Evolutionary conservation across 1,140 invertebrate species (phyloP).

Genomic region (Melitaea cinxia): DNA sequence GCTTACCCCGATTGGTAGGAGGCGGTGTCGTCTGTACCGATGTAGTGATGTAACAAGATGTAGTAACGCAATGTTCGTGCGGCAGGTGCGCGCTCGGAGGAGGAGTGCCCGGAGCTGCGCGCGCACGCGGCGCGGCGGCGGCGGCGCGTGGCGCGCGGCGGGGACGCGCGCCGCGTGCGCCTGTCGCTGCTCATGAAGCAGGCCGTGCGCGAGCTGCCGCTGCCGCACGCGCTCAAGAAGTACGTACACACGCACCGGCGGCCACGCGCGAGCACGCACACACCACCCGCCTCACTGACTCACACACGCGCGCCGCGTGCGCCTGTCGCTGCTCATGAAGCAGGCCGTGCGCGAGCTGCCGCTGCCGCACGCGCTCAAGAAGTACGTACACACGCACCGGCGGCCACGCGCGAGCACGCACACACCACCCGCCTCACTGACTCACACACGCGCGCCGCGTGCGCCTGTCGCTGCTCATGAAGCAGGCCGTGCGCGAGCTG

Average conservation of each 20-base stretch:
- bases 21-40: too few species aligned
- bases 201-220: slow-evolving; percentile 56
- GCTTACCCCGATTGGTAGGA: too few species aligned
- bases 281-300: neutral
- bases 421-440: too few species aligned
- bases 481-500: too few species aligned
- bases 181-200: slow-evolving; percentile 61
- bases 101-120: slow-evolving; percentile 24
- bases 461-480: too few species aligned
- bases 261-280: too few species aligned
- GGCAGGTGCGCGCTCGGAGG: slow-evolving; percentile 1
- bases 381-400: slow-evolving; percentile 33
- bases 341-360: slow-evolving; percentile 29
- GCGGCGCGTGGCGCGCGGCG: slow-evolving; percentile 24
- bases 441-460: too few species aligned
- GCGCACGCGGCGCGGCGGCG: slow-evolving; percentile 31
- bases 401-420: neutral
- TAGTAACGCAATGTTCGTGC: neutral
- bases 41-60: too few species aligned
- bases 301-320: slow-evolving; percentile 40
- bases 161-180: slow-evolving; percentile 51
- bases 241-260: slow-evolving; percentile 31
- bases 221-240: slow-evolving; percentile 62
- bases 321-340: slow-evolving; percentile 52
- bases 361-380: neutral